phyloP scores from a whole-genome alignment of 2,797 vertebrate species.

The Sarcophilus harrisii region DNA sequence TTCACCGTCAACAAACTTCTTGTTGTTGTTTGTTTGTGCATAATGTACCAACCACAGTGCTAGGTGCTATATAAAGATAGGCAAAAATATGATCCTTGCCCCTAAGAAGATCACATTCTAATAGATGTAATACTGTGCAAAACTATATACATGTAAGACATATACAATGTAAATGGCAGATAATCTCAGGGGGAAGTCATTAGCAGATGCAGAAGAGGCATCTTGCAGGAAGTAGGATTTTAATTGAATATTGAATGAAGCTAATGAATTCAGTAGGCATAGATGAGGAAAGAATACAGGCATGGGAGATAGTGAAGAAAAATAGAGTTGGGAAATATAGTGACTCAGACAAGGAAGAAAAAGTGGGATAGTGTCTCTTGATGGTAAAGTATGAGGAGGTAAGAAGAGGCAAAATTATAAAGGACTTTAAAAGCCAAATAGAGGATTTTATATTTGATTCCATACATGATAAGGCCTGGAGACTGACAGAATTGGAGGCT shows the following conservation, averaged over 20 bases:
- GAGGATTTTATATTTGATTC: neutral
- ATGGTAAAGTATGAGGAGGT: neutral
- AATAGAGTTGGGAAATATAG: neutral
- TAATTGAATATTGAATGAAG: neutral
- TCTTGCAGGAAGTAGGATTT: neutral
- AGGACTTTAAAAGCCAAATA: neutral
- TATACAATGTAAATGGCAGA: neutral
- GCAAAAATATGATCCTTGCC: neutral
- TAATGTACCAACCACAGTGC: neutral
- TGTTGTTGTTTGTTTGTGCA: neutral
- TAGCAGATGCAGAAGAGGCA: neutral
- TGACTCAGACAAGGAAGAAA: neutral
- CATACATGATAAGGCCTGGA: neutral
- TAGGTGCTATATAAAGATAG: neutral
- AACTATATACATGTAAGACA: neutral
- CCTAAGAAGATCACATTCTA: neutral
- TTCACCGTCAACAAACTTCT: neutral
- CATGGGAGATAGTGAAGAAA: neutral
- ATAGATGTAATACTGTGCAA: neutral
- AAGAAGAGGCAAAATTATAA: neutral
- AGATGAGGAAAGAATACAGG: neutral
- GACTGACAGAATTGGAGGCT: neutral
- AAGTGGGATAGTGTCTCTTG: neutral
- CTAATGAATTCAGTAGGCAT: neutral
- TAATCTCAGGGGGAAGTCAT: neutral